A percentile compares a stretch with the other conserved stretches of the same genome.
Conservation (phyloP, 2,797 vertebrate species). For the Steatocranus sp. region DNA sequence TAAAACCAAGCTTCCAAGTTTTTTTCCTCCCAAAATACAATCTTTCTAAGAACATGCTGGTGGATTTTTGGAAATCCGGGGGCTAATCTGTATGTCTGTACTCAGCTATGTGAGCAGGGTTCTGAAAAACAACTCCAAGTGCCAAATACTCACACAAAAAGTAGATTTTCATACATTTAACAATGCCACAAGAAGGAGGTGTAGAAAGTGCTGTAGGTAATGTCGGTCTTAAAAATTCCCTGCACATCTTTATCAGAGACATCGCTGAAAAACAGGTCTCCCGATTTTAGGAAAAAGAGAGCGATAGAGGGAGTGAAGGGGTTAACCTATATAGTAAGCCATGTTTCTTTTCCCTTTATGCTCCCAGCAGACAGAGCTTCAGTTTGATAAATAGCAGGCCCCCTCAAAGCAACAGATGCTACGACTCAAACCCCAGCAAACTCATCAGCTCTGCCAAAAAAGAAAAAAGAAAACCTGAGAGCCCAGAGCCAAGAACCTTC, state of each 20-base stretch:
- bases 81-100: conserved; percentile 2
- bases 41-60: conserved; percentile 56
- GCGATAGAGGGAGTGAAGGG: not conserved
- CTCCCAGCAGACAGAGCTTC: conserved; percentile 60
- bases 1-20: not conserved
- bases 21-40: not conserved
- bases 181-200: conserved; percentile 1
- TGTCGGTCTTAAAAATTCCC: not conserved
- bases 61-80: conserved; percentile 55
- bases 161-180: not conserved
- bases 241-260: not conserved
- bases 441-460: conserved; percentile 37
- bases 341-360: conserved; percentile 48
- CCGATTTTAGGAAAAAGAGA: conserved; percentile 13
- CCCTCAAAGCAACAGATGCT: conserved; percentile 71
- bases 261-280: conserved; percentile 43
- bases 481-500: conserved; percentile 24
- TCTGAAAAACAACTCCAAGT: conserved; percentile 47
- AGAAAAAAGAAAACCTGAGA: not conserved
- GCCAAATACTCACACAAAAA: conserved; percentile 22
- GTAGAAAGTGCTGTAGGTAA: conserved; percentile 24
- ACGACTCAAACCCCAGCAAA: conserved; percentile 58
- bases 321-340: conserved; percentile 64
- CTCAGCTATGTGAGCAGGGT: conserved; percentile 6
- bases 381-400: conserved; percentile 73